Base-by-base conservation (phyloP, 2,888 invertebrate genomes). In the Macaria liturata region DNA sequence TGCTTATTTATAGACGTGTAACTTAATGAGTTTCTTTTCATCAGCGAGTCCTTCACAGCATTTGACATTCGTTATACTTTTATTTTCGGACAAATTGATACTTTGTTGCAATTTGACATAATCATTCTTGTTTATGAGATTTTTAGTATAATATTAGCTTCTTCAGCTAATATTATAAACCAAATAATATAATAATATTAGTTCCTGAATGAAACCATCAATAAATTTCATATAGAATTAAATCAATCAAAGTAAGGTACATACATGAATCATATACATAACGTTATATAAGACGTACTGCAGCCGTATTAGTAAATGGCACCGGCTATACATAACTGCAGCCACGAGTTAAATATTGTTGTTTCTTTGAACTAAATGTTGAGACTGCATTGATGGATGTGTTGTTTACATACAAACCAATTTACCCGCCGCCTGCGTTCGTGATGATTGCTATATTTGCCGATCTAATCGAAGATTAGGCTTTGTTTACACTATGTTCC, bases 11-110 rank as follows among this genome's bases (percentile, higher is more conserved):
- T 59, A 54, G 31, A 6, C 2, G 20, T 20, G 37, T 42, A 5
- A n/a, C 9, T 39, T 59, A 49, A 54, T 54, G 47, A 44, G 50
- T 39, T 53, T 53, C 43, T 42, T 42, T 8, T 8, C 54, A 49
- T 58, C n/a, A 4, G 42, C 4, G 5, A 46, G 20, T 46, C 32
- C 39, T 32, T 34, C 32, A 0, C 32, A 32, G 4, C 8, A 6
- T 46, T 45, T 34, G 30, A 7, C 32, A 54, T 50, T 48, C 50
- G 49, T 37, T 53, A 42, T 42, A 54, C 9, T 37, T 49, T 53
- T 58, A 54, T 46, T 46, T 54, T 32, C 31, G 9, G 30, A 40
- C 32, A 44, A 48, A 57, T 57, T 42, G 42, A 44, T 31, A 32
- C 30, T 9, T 7, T 4, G 20, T 7, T 49, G 39, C 7, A 42